Evolutionary conservation across 2,888 invertebrate species (phyloP).

Genomic region (Pristionchus fissidentatus): DNA sequence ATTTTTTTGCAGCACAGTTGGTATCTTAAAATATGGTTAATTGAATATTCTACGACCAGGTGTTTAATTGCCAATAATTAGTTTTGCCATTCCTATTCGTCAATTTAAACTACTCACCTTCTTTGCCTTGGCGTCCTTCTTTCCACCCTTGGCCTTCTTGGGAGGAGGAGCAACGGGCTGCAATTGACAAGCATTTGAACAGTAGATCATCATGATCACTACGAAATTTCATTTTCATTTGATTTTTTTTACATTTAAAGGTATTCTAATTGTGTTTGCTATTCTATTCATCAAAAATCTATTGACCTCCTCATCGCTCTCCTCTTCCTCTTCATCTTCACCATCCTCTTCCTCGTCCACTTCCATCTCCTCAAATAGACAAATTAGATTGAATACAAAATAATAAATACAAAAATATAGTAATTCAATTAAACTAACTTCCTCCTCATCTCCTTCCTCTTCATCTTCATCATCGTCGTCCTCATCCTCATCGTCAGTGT

Average conservation of each 20-base stretch:
- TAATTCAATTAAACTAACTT: conserved; percentile 50
- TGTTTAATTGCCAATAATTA: neutral
- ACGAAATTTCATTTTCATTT: neutral
- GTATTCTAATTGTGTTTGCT: neutral
- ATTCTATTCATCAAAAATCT: conserved; percentile 53
- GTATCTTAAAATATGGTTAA: neutral
- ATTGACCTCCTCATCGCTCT: conserved; percentile 52
- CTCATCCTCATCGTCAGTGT: conserved; percentile 65
- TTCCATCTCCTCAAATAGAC: conserved; percentile 51
- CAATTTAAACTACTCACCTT: conserved; percentile 38
- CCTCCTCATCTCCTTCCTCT: conserved; percentile 53
- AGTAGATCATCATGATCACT: neutral
- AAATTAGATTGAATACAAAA: neutral
- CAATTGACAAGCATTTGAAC: too few relatives aligned
- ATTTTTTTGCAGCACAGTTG: neutral
- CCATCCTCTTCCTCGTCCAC: conserved; percentile 53
- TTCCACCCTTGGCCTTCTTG: conserved; percentile 58
- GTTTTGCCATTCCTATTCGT: neutral
- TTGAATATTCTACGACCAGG: neutral
- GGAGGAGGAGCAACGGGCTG: conserved; percentile 53
- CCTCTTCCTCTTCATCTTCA: conserved; percentile 54
- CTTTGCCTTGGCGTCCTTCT: conserved; percentile 56
- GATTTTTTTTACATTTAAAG: neutral
- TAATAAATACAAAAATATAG: neutral
- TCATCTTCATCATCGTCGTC: conserved; percentile 52